A percentile compares a stretch with the other conserved stretches of the same genome.
Conservation (phyloP, 2,888 invertebrate species). For the Ormyrus thymus region DNA sequence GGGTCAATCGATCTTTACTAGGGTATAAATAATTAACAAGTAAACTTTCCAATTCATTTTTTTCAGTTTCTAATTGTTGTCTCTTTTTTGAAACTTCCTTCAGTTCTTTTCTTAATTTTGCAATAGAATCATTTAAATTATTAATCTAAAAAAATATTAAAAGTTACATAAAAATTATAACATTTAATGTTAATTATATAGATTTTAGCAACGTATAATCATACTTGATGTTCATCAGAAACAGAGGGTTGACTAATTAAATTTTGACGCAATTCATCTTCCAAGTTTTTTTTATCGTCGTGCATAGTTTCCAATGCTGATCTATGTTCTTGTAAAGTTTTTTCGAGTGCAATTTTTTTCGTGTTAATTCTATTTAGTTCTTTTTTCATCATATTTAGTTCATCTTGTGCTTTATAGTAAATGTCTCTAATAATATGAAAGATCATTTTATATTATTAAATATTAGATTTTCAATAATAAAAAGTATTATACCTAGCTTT, state of each 20-base stretch:
- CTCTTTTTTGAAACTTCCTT: conserved; percentile 95
- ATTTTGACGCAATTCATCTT: conserved; percentile 94
- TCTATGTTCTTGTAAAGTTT: conserved; percentile 92
- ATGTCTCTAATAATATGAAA: conserved; percentile 81
- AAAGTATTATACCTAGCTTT: conserved; percentile 87
- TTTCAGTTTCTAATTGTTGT: conserved; percentile 96
- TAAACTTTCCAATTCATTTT: conserved; percentile 96
- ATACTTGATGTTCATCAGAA: conserved; percentile 84
- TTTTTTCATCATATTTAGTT: conserved; percentile 95
- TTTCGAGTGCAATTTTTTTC: conserved; percentile 92
- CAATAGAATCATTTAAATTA: conserved; percentile 94
- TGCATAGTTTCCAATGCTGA: conserved; percentile 96
- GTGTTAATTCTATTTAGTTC: conserved; percentile 93
- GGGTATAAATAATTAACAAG: conserved; percentile 95
- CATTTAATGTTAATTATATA: background rate
- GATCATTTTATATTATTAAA: conserved; percentile 16
- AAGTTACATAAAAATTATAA: background rate
- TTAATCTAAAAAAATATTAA: conserved; percentile 84
- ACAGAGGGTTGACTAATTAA: conserved; percentile 93
- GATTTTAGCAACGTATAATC: conserved; percentile 5
- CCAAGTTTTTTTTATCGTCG: conserved; percentile 93
- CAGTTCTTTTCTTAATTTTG: conserved; percentile 92
- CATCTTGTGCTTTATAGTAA: conserved; percentile 96
- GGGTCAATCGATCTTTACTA: conserved; percentile 91
- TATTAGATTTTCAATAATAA: conserved; percentile 1